Conservation (phyloP, 2,888 invertebrate species). For the Petrolisthes cinctipes region DNA sequence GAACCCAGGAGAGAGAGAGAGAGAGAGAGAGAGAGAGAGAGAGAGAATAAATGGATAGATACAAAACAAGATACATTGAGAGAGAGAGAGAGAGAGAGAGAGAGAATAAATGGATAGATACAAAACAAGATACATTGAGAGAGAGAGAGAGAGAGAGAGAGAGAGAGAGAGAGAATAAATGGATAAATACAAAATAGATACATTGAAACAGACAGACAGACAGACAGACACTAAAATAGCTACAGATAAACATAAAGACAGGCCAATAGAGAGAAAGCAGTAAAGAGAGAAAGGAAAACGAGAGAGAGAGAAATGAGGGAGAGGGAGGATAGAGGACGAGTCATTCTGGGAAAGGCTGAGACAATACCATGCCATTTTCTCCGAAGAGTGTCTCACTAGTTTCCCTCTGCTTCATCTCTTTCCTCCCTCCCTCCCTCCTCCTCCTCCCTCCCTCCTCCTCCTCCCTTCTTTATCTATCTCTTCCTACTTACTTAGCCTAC, state of each 20-base stretch:
- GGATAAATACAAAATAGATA: background rate
- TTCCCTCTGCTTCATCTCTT: background rate
- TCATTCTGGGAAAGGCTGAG: background rate
- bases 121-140: background rate
- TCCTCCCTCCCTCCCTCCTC: background rate
- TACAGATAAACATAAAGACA: background rate
- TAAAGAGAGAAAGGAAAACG: background rate
- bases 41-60: background rate
- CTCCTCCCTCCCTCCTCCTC: background rate
- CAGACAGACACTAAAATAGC: background rate
- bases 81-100: background rate
- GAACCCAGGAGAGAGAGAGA: background rate
- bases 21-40: background rate
- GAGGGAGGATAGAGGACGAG: background rate
- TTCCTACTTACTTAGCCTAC: background rate
- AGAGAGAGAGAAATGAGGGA: background rate
- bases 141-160: background rate
- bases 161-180: background rate
- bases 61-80: background rate
- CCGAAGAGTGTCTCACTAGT: background rate
- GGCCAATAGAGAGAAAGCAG: background rate
- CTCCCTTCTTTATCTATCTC: background rate
- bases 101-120: background rate
- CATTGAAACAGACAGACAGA: background rate
- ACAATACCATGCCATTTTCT: background rate